phyloP scores from a whole-genome alignment of 2,113 vertebrate species.

The Microtus montanus region DNA sequence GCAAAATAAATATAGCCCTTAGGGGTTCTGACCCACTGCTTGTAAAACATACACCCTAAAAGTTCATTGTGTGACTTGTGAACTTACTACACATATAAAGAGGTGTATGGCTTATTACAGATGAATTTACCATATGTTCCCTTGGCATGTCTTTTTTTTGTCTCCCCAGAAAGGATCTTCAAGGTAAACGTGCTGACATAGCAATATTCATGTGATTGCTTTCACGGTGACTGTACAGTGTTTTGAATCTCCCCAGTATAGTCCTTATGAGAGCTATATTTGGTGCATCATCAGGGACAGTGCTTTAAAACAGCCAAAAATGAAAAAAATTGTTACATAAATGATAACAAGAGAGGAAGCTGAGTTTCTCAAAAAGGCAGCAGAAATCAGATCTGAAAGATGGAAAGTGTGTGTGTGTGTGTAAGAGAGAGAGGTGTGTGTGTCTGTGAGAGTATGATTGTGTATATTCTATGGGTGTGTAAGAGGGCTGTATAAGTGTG shows the following conservation, averaged over 20 bases:
- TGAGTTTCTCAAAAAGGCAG: neutral
- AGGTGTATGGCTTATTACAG: neutral
- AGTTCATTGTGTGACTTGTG: neutral
- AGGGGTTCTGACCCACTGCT: neutral
- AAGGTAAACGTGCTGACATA: neutral
- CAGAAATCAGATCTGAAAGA: neutral
- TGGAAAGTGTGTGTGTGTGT: neutral
- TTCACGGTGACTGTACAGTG: neutral
- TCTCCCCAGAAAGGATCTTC: conserved; percentile 12
- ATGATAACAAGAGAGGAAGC: neutral
- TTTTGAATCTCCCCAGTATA: too few relatives aligned
- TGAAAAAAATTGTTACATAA: neutral
- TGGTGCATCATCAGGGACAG: neutral
- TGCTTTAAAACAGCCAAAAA: neutral
- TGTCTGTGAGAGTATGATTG: too few relatives aligned
- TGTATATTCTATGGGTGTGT: too few relatives aligned
- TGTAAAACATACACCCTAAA: neutral
- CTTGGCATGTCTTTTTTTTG: neutral
- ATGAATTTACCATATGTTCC: neutral
- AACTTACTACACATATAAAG: conserved; percentile 25
- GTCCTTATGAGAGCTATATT: neutral
- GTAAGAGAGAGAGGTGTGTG: too few relatives aligned
- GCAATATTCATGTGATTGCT: neutral
- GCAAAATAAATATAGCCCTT: neutral
- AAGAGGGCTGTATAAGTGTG: too few relatives aligned